phyloP scores from a whole-genome alignment of 2,888 invertebrate species.

The Agrochola macilenta region DNA sequence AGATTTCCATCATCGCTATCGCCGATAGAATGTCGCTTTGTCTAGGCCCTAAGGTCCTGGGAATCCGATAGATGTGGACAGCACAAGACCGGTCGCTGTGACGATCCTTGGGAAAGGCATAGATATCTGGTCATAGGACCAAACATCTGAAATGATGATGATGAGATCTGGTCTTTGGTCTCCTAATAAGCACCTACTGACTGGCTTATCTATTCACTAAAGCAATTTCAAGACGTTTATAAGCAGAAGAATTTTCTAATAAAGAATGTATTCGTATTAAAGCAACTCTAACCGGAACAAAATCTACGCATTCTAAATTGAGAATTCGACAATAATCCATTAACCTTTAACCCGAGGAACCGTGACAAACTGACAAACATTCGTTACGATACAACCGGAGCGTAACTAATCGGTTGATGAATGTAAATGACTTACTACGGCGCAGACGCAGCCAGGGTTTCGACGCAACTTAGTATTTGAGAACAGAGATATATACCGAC shows the following conservation, averaged over 20 bases:
- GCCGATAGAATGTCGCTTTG: not conserved
- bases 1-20: not conserved
- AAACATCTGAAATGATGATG: not conserved
- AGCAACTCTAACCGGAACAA: not conserved
- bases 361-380: constrained; percentile 25
- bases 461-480: not conserved
- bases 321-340: constrained; percentile 27
- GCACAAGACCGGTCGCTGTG: not conserved
- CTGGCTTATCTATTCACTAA: too few species aligned
- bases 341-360: constrained; percentile 39
- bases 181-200: not conserved
- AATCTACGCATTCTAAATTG: constrained; percentile 19
- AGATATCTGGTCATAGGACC: too few species aligned
- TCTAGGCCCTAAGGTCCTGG: not conserved
- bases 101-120: not conserved
- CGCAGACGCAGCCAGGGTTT: constrained; percentile 3
- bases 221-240: not conserved
- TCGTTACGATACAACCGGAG: constrained; percentile 39
- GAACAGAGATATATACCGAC: not conserved
- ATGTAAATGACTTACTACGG: constrained; percentile 19
- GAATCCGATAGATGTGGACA: not conserved
- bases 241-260: too few species aligned
- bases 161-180: not conserved
- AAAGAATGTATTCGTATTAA: not conserved
- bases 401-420: constrained; percentile 32